Evolutionary conservation across 2,888 invertebrate species (phyloP).

Genomic region (Nipponacmea schrenckii): DNA sequence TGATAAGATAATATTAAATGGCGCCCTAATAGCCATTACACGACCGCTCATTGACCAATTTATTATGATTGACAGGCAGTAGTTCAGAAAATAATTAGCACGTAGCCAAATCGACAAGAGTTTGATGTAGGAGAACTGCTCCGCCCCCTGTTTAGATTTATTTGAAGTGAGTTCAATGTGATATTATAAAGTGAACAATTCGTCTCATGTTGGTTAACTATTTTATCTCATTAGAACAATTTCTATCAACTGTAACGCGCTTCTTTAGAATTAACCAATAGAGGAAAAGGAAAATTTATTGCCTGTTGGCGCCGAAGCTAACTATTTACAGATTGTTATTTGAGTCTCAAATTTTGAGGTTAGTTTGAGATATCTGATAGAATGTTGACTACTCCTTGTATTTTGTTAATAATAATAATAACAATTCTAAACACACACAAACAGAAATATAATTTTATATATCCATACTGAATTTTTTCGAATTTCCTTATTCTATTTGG

Average conservation of each 20-base stretch:
- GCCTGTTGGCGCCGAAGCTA: not conserved
- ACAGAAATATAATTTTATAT: too few relatives aligned
- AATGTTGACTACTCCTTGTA: not conserved
- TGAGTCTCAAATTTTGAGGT: not conserved
- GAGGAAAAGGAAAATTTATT: constrained; percentile 3
- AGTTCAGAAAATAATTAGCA: not conserved
- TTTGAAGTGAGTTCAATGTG: constrained; percentile 2
- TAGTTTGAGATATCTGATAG: not conserved
- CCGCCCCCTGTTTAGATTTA: constrained; percentile 8
- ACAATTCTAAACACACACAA: too few relatives aligned
- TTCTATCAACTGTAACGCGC: constrained; percentile 4
- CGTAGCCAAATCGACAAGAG: constrained; percentile 1
- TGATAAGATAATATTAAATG: constrained; percentile 4
- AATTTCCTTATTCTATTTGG: too few relatives aligned
- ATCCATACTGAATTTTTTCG: too few relatives aligned
- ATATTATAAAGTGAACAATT: constrained; percentile 1
- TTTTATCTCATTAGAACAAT: not conserved
- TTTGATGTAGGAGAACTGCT: not conserved
- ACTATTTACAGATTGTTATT: not conserved
- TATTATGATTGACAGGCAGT: constrained; percentile 6
- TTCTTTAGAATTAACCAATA: constrained; percentile 2
- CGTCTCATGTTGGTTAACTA: not conserved
- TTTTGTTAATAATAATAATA: not conserved
- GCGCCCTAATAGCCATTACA: not conserved
- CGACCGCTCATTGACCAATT: not conserved